phyloP scores from a whole-genome alignment of 2,888 invertebrate species.

The Synergus laeviventris region DNA sequence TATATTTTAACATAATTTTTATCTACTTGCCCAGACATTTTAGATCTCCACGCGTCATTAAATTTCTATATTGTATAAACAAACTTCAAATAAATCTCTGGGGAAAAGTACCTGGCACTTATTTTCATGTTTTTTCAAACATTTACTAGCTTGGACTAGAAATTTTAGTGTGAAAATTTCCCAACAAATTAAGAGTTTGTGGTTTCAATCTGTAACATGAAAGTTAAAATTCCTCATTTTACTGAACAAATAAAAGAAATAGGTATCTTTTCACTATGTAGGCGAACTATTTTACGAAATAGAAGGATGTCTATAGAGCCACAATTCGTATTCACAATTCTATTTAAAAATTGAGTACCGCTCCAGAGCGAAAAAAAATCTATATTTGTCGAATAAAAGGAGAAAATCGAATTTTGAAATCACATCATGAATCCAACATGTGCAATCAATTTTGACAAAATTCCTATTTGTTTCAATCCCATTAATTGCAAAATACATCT shows the following conservation, averaged over 20 bases:
- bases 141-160: background rate
- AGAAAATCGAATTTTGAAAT: too few species aligned
- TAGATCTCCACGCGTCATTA: slow-evolving; percentile 69
- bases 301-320: too few species aligned
- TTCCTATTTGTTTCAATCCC: background rate
- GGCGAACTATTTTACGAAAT: too few species aligned
- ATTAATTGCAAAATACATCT: too few species aligned
- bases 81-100: slow-evolving; percentile 72
- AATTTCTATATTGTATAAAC: slow-evolving; percentile 74
- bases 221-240: too few species aligned
- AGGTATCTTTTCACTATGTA: too few species aligned
- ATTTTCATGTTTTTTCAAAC: background rate
- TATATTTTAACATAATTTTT: slow-evolving; percentile 49
- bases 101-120: slow-evolving; percentile 58
- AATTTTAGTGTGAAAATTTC: slow-evolving; percentile 5
- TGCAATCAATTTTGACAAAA: background rate
- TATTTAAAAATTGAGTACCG: too few species aligned
- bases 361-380: too few species aligned
- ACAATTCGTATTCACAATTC: too few species aligned
- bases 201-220: too few species aligned
- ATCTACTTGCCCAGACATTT: slow-evolving; percentile 49
- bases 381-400: too few species aligned
- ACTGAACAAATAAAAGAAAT: too few species aligned
- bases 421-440: background rate
- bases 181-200: slow-evolving; percentile 12